Conservation (phyloP, 2,113 vertebrate species). For the Zootoca vivipara region DNA sequence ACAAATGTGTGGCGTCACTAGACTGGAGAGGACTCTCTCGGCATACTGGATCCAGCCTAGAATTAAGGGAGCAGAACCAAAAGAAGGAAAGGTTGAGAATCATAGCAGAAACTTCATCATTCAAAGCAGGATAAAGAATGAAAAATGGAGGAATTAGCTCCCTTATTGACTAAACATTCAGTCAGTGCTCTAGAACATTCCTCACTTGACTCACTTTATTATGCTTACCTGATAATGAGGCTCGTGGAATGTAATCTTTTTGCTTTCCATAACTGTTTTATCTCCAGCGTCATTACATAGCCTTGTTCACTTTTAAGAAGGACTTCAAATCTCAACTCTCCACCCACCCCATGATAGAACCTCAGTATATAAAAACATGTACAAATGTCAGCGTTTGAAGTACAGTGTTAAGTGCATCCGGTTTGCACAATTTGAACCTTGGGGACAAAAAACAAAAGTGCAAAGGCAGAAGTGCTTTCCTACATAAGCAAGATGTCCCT, state of each 20-base stretch:
- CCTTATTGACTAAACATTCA: background rate
- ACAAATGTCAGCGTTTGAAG: no score
- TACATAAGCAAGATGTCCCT: background rate
- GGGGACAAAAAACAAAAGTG: background rate
- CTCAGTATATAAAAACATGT: background rate
- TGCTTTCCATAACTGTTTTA: background rate
- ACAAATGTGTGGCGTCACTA: slow-evolving; percentile 93
- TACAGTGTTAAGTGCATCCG: background rate
- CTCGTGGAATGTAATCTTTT: background rate
- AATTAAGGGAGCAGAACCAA: accelerated
- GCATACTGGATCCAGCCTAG: slow-evolving; percentile 95
- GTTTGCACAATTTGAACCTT: background rate
- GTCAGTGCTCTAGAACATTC: background rate
- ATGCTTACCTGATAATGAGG: background rate
- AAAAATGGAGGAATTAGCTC: background rate
- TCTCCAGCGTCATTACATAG: background rate
- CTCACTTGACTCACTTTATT: background rate
- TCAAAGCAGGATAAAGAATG: background rate
- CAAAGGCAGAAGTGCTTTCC: background rate
- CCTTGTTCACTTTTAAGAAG: background rate
- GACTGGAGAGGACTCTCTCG: slow-evolving; percentile 88
- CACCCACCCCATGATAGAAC: background rate
- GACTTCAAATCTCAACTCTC: background rate
- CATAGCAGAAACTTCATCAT: background rate
- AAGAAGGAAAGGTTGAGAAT: accelerated